Evolutionary conservation across 2,113 vertebrate genomes (phyloP), one percentile per base, ranked within the genome.

Genomic region (Vanacampus margaritifer): DNA sequence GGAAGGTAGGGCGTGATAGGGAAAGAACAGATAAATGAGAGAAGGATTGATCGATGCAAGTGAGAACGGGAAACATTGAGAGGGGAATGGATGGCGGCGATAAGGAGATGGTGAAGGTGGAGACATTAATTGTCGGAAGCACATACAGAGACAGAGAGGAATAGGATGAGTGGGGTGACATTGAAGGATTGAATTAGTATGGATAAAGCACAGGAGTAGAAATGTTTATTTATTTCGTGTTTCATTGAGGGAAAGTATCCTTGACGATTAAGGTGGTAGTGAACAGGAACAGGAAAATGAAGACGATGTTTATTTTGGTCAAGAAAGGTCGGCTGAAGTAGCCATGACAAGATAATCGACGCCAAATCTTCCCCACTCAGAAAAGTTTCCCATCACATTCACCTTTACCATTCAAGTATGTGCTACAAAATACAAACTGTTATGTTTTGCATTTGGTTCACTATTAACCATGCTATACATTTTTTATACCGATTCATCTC

Each of bases 81-180:
- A 28, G 26, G 67, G 51, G 14, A 76, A 85, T 73, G 64, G 73
- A 78, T 73, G 77, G 61, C 37, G 10, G 16, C 59, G 69, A 81
- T 71, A 73, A 67, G 65, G 64, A 69, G 58, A 75, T 60, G 71
- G 67, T 60, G n/a, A 68, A 70, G 65, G 65, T 71, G 53, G 64
- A n/a, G 48, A 63, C 71, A 79, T 81, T 72, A 73, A 83, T 74
- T 73, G 62, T 71, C 65, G 62, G 68, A 72, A 45, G 43, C 57
- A 35, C 74, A 65, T 54, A 68, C 60, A 59, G 48, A 79, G 70
- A 75, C 57, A 72, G 70, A 75, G 70, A 75, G 51, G 56, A 78
- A 77, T 65, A 6, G 59, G 54, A 58, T 41, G 61, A 70, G 68
- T 35, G 51, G 28, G 19, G 63, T 16, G 64, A 48, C 63, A 79